Evolutionary conservation across 1,140 invertebrate species (phyloP).

Genomic region (Mactra quadrangularis): DNA sequence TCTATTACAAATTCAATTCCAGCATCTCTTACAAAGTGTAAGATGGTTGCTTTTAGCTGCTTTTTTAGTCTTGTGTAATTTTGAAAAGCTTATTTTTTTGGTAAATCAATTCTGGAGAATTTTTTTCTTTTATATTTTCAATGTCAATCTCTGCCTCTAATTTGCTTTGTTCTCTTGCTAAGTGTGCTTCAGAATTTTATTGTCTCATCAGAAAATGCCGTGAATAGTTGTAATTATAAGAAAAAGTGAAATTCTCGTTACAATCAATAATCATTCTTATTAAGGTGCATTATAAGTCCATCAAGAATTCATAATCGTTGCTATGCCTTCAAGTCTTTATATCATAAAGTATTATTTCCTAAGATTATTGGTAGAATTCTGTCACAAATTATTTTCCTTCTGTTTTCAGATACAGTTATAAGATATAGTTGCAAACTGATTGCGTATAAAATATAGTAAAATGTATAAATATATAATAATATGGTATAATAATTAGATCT

Average conservation of each 20-base stretch:
- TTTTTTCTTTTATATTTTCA: constrained; percentile 2
- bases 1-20: no score
- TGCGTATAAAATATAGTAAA: constrained; percentile 32
- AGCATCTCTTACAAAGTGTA: no score
- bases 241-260: constrained; percentile 13
- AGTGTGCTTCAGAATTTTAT: background rate
- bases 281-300: constrained; percentile 38
- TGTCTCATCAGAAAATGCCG: background rate
- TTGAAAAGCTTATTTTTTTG: constrained; percentile 19
- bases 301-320: constrained; percentile 40
- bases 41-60: background rate
- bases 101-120: constrained; percentile 24
- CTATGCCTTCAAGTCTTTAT: constrained; percentile 4
- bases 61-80: constrained; percentile 32
- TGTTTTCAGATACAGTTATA: background rate
- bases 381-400: constrained; percentile 35
- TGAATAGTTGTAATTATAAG: constrained; percentile 30
- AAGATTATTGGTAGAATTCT: constrained; percentile 15
- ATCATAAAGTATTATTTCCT: constrained; percentile 23
- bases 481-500: no score
- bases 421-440: constrained; percentile 4
- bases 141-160: constrained; percentile 30
- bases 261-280: constrained; percentile 37
- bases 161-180: constrained; percentile 41
- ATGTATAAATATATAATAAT: no score